Percentiles rank a stretch among this genome's conserved stretches.
Evolutionary conservation across 1,140 invertebrate genomes (phyloP).

Genomic region (Maniola jurtina): DNA sequence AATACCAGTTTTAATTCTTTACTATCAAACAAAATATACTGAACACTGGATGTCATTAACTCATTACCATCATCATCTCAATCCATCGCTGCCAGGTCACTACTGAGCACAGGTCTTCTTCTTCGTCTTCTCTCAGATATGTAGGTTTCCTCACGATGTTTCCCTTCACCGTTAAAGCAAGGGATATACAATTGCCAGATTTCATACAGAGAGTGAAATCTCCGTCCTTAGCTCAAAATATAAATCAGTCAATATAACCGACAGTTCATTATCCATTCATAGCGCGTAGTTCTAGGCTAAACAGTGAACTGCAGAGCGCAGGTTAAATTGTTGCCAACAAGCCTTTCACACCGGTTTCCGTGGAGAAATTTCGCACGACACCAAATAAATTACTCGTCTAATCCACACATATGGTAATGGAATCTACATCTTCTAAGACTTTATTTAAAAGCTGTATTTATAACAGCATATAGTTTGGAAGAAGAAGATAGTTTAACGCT

Average conservation of each 20-base stretch:
- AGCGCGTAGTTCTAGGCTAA: constrained; percentile 29
- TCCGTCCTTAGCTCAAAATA: neutral
- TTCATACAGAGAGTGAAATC: too few species aligned
- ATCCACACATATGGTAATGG: constrained; percentile 8
- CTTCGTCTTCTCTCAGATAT: too few species aligned
- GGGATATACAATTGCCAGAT: too few species aligned
- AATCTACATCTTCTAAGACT: neutral
- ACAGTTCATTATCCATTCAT: constrained; percentile 24
- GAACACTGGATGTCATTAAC: too few species aligned
- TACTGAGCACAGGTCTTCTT: too few species aligned
- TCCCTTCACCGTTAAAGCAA: too few species aligned
- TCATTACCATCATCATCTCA: too few species aligned
- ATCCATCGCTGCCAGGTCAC: too few species aligned
- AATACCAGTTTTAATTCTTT: too few species aligned
- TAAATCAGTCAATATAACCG: neutral
- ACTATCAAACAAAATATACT: too few species aligned
- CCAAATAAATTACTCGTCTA: constrained; percentile 18
- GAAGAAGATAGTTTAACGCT: too few species aligned
- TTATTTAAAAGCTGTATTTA: neutral
- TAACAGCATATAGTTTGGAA: neutral
- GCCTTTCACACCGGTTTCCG: constrained; percentile 33
- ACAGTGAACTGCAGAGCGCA: constrained; percentile 21
- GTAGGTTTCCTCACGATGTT: too few species aligned
- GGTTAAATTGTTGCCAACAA: constrained; percentile 27
- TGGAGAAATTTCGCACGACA: constrained; percentile 26